Evolutionary conservation across 2,797 vertebrate species (phyloP).

Genomic region (Typhlichthys eigenmanni): DNA sequence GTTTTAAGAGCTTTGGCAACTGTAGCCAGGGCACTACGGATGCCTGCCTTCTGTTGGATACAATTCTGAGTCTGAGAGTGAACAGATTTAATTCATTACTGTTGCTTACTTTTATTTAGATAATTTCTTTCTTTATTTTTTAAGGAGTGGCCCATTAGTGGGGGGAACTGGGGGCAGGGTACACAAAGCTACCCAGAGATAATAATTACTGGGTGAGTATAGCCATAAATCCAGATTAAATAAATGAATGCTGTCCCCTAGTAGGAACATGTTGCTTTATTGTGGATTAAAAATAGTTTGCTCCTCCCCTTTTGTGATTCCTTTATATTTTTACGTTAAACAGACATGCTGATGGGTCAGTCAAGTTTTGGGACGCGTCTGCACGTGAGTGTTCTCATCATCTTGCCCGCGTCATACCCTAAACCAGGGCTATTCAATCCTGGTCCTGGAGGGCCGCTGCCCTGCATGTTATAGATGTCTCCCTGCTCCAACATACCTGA

Average conservation of each 20-base stretch:
- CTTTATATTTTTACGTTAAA: constrained; percentile 37
- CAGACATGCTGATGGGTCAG: constrained; percentile 96
- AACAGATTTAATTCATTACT: too few relatives aligned
- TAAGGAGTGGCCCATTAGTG: constrained; percentile 96
- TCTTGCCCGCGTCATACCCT: not conserved
- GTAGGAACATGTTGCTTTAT: not conserved
- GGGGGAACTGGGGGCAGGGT: constrained; percentile 96
- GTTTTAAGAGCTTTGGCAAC: not conserved
- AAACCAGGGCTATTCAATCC: too few relatives aligned
- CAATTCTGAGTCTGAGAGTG: not conserved
- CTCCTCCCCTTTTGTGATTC: constrained; percentile 6
- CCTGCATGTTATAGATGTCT: too few relatives aligned
- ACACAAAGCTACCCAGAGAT: constrained; percentile 96
- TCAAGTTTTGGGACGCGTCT: constrained; percentile 99
- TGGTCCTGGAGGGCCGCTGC: too few relatives aligned
- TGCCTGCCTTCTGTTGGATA: not conserved
- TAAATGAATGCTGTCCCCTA: too few relatives aligned
- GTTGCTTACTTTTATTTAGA: not conserved
- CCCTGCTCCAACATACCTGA: too few relatives aligned
- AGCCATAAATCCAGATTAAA: not conserved
- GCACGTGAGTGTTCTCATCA: constrained; percentile 83
- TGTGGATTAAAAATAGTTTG: not conserved
- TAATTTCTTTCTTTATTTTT: constrained; percentile 12
- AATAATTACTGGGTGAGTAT: constrained; percentile 94
- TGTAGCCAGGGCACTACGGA: not conserved